Base-by-base conservation (phyloP, 2,797 vertebrate species). In the Zenarchopterus dispar region DNA sequence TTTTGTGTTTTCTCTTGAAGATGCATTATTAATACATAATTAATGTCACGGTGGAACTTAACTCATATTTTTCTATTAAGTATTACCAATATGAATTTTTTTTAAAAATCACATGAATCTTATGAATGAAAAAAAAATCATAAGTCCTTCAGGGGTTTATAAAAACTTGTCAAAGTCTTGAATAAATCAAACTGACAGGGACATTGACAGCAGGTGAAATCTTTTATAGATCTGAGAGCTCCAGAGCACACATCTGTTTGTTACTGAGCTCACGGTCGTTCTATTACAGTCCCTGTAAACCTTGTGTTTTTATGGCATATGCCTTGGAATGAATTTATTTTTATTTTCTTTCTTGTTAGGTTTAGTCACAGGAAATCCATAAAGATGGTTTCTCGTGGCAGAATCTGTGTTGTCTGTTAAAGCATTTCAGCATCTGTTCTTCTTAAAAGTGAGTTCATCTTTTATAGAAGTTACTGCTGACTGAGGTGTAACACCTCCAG, bases 381-480 rank as follows among this genome's bases (percentile, higher is more conserved):
- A 52, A 46, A 56, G 46, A 43, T 43, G 43, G 31, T 54, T 57
- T 48, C 42, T 53, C 57, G 8, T 21, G 31, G 13, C 5, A 36
- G 9, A 36, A 10, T 36, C 33, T 19, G 6, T 54, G 9, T 33
- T 66, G 72, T 80, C 46, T 69, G 68, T 73, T 69, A 31, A 42
- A 55, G 47, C 9, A 2, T 76, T 67, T 76, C 66, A 55, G 59
- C 76, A 77, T 81, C 43, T 70, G 17, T 56, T 82, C 42, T 43
- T 45, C 47, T 70, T 50, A 24, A 24, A 83, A 80, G 56, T 47
- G 23, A 22, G 28, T 77, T 82, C 78, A 80, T 87, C 67, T 77
- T 87, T 84, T 75, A 76, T 77, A 43, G 58, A 64, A 70, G 60
- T 73, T 78, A 72, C 15, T 84, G 89, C 88, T 90, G 88, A 89